phyloP scores from a whole-genome alignment of 2,888 invertebrate species.

The Acholoe squamosa region DNA sequence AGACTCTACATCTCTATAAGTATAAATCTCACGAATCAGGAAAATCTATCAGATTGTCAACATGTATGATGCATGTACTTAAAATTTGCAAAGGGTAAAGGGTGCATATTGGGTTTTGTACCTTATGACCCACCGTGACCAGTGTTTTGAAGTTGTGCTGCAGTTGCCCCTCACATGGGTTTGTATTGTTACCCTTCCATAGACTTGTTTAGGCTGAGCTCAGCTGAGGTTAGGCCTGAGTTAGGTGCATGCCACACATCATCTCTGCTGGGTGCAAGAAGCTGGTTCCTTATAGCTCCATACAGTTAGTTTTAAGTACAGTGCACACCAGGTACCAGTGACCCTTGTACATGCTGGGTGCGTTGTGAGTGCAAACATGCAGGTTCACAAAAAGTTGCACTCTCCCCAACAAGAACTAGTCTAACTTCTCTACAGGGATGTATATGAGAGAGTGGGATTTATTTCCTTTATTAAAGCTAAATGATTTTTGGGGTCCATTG shows the following conservation, averaged over 20 bases:
- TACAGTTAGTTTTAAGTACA: not conserved
- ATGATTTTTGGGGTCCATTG: too few relatives aligned
- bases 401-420: not conserved
- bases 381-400: not conserved
- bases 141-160: not conserved
- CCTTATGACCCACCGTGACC: not conserved
- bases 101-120: not conserved
- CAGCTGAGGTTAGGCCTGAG: not conserved
- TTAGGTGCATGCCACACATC: slow-evolving; percentile 19
- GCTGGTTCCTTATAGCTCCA: not conserved
- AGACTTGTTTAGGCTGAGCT: not conserved
- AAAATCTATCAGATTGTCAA: too few relatives aligned
- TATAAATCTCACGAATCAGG: too few relatives aligned
- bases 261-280: not conserved
- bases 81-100: too few relatives aligned
- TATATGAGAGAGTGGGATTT: too few relatives aligned
- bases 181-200: not conserved
- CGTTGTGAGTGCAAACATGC: slow-evolving; percentile 26
- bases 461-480: too few relatives aligned
- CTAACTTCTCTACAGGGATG: too few relatives aligned
- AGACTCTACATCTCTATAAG: too few relatives aligned
- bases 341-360: not conserved
- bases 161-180: not conserved
- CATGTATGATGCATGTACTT: too few relatives aligned
- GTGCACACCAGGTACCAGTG: not conserved